Base-by-base conservation (phyloP, 2,113 vertebrate species). In the Circaetus gallicus region DNA sequence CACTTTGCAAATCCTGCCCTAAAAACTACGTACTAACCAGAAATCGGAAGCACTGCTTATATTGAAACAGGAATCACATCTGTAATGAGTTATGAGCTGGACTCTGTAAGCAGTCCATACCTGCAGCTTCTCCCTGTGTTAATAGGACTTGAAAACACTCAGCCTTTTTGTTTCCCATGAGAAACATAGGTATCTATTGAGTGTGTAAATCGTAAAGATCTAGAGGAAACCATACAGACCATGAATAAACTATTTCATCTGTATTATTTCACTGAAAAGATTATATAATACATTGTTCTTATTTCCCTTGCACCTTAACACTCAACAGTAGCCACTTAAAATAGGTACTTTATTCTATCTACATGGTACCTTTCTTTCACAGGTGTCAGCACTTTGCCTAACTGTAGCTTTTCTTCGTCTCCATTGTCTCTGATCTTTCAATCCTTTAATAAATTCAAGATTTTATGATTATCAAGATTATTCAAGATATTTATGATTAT, bases 381-480 rank as follows among this genome's bases (percentile, higher is more conserved):
- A 16, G 95, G 50, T 63, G 91, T 20, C 70, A 74, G 12, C 84
- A 13, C 88, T 94, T 58, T 29, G 82, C 82, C 91, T 96, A 73
- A 72, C 67, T 47, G 95, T 13, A 94, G 76, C 80, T 96, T 95
- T 97, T 56, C 90, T 81, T 97, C 89, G 49, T 74, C 86, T 97
- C 81, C 53, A 52, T 63, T 55, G 47, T 59, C 94, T 96, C 97
- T 58, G 77, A 76, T 98, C 58, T 93, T 97, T 98, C 83, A 97
- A 38, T 2, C 94, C 94, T 97, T 97, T 28, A 97, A 97, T n/a
- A 97, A 98, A 98, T 81, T 81, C 56, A 96, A 89, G 73, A 94
- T 90, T 88, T 89, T 36, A 82, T 94, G 13, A 94, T 93, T 96
- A 97, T 65, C 95, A 49, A 24, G 47, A 24, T 49, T 49, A 98